Conservation (phyloP, 2,113 vertebrate species). For the Platycercus adscitus region DNA sequence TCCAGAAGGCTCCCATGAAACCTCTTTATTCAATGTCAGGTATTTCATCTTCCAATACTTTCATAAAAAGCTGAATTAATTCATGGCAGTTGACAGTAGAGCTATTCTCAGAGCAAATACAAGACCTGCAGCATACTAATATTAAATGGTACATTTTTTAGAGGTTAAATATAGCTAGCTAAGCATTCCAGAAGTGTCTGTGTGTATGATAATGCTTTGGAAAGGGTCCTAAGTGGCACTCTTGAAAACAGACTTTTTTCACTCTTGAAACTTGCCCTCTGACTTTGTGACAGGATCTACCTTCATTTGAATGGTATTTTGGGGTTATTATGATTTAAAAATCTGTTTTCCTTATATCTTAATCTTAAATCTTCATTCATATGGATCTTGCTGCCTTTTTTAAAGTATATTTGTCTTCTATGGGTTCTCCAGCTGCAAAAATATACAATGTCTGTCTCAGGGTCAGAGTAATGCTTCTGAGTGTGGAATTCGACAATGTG, state of each 20-base stretch:
- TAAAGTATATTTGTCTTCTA: background rate
- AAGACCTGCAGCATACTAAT: background rate
- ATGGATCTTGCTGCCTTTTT: background rate
- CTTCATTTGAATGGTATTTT: background rate
- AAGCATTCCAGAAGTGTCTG: background rate
- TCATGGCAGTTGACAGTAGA: background rate
- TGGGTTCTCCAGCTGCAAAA: constrained; percentile 29
- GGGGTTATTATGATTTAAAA: background rate
- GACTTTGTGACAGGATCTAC: background rate
- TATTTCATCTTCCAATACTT: background rate
- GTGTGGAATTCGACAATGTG: background rate
- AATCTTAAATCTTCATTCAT: background rate
- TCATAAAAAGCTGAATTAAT: background rate
- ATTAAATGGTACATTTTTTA: background rate
- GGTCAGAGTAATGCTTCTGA: background rate
- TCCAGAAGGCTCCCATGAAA: background rate
- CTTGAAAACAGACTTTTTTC: background rate
- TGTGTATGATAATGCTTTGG: background rate
- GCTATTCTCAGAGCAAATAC: background rate
- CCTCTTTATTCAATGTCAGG: background rate
- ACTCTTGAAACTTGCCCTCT: background rate
- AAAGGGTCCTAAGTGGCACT: background rate
- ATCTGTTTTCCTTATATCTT: background rate
- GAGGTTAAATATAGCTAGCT: background rate
- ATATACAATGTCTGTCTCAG: background rate